Evolutionary conservation across 2,797 vertebrate genomes (phyloP).

Genomic region (Bovichtus diacanthus): DNA sequence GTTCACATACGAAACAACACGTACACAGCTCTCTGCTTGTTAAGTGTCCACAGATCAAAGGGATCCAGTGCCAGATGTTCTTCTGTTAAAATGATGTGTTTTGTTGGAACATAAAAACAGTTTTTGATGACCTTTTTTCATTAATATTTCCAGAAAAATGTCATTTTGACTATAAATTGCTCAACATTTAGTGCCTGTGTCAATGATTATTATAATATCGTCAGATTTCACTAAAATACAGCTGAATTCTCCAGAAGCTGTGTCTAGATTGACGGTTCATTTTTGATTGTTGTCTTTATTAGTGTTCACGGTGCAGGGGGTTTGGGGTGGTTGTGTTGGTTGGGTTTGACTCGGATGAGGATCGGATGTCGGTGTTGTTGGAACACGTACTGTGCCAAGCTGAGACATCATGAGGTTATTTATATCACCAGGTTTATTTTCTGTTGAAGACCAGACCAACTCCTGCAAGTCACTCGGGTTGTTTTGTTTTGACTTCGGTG

Average conservation of each 20-base stretch:
- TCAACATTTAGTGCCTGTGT: neutral
- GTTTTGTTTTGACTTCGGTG: conserved; percentile 53
- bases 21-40: too few species aligned
- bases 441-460: conserved; percentile 63
- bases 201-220: neutral
- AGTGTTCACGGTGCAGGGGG: conserved; percentile 31
- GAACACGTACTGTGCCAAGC: conserved; percentile 58
- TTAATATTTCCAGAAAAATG: neutral
- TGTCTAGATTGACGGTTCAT: neutral
- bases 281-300: conserved; percentile 31
- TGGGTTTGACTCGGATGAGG: conserved; percentile 43
- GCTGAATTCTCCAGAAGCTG: neutral
- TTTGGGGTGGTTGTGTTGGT: conserved; percentile 20
- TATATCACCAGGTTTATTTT: conserved; percentile 89
- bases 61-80: too few species aligned
- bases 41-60: too few species aligned
- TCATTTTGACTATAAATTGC: neutral
- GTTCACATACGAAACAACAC: too few species aligned
- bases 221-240: neutral
- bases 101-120: neutral
- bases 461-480: conserved; percentile 50
- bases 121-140: neutral
- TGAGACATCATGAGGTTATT: conserved; percentile 84
- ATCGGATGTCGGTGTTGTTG: conserved; percentile 73
- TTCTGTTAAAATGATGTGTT: neutral